Conservation (phyloP, 2,888 invertebrate genomes). For the Epirrhoe tristata region DNA sequence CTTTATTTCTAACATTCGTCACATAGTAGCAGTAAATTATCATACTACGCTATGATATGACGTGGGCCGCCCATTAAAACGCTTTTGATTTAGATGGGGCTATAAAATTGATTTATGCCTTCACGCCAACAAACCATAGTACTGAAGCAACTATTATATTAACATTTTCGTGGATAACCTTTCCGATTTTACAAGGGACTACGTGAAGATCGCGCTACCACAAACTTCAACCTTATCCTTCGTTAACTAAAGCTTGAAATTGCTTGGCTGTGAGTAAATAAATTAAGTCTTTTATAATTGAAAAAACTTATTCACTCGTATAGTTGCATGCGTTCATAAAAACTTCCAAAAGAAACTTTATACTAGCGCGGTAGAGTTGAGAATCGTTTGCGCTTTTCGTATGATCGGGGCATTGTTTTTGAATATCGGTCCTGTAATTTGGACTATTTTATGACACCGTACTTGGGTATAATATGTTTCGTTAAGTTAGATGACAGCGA, state of each 20-base stretch:
- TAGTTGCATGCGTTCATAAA: conserved; percentile 71
- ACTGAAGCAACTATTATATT: conserved; percentile 86
- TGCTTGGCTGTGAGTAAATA: conserved; percentile 40
- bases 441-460: conserved; percentile 77
- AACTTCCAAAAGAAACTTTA: conserved; percentile 61
- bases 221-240: conserved; percentile 47
- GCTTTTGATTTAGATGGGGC: conserved; percentile 86
- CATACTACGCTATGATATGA: conserved; percentile 86
- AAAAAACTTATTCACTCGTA: conserved; percentile 80
- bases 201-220: conserved; percentile 49
- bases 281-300: conserved; percentile 79
- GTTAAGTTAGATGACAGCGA: conserved; percentile 65
- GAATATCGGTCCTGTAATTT: conserved; percentile 79
- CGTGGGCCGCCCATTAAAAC: conserved; percentile 86
- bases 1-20: conserved; percentile 86
- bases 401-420: conserved; percentile 77
- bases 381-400: conserved; percentile 47
- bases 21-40: conserved; percentile 86
- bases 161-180: conserved; percentile 85
- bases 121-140: conserved; percentile 85
- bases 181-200: conserved; percentile 71
- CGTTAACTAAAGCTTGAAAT: conserved; percentile 41
- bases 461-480: conserved; percentile 69
- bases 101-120: conserved; percentile 86
- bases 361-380: conserved; percentile 46